Percentiles rank a stretch among this genome's conserved stretches.
Evolutionary conservation across 2,113 vertebrate species (phyloP).

Genomic region (Menura novaehollandiae): DNA sequence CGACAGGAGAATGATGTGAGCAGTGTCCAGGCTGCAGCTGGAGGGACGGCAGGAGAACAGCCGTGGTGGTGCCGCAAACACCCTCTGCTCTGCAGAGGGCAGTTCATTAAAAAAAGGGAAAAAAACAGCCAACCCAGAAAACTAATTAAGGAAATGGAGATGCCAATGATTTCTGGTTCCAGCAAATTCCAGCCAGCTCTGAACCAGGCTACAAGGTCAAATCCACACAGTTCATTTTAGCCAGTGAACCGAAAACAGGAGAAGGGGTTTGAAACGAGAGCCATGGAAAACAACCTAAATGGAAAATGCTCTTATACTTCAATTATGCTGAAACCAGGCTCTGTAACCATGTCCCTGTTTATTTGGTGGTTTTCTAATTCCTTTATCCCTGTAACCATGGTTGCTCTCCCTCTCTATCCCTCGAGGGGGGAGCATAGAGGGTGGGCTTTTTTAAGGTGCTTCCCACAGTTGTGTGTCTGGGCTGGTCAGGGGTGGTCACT

Average conservation of each 20-base stretch:
- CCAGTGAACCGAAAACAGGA: background rate
- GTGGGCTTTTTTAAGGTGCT: background rate
- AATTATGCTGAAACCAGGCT: background rate
- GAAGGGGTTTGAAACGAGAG: background rate
- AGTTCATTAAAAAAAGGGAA: background rate
- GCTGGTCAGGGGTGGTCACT: background rate
- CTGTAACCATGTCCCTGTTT: background rate
- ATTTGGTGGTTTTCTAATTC: background rate
- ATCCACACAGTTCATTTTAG: background rate
- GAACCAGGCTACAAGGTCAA: background rate
- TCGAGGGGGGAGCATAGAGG: accelerated
- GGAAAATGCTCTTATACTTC: background rate
- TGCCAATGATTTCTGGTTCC: background rate
- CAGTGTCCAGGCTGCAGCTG: accelerated
- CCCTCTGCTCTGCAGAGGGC: background rate
- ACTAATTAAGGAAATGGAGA: conserved; percentile 44
- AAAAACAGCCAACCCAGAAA: background rate
- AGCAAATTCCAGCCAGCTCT: background rate
- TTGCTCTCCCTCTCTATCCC: background rate
- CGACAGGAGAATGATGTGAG: accelerated
- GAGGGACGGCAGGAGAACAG: background rate
- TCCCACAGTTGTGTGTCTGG: background rate
- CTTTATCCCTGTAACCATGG: background rate
- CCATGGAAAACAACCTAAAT: background rate
- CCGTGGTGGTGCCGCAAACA: background rate